Evolutionary conservation across 2,888 invertebrate genomes (phyloP), one percentile per base, ranked within the genome.

Genomic region (Myopa testacea): DNA sequence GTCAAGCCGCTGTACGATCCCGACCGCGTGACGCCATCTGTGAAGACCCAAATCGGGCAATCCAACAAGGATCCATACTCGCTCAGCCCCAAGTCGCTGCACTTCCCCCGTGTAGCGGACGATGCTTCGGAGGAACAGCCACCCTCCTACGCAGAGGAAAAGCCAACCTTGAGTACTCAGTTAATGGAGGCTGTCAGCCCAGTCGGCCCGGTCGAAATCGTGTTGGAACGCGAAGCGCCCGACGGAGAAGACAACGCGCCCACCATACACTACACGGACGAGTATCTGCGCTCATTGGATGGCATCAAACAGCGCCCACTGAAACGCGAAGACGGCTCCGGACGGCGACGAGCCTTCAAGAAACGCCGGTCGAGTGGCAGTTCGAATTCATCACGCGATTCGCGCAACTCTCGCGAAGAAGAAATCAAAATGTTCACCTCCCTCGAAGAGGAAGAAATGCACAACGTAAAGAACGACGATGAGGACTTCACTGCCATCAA

Each of bases 401-500:
- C 92, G 77, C 91, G 91, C 79, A 91, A 92, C 79, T 92, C 92
- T 45, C 92, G 92, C 77, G 92, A 93, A 82, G 92, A 93, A 85
- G 93, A 93, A 86, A 87, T 93, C 58, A 91, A 91, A 88, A 91
- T 92, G 90, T 92, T 93, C 83, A 92, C 93, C 81, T 92, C 93
- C 75, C 90, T 93, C 82, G 93, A 93, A 86, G 92, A 92, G 86
- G 91, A 92, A 80, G 93, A 93, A 85, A 90, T 91, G 81, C 89
- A 90, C 82, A 88, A 88, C 84, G 79, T 67, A 58, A 76, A 78
- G 1, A 85, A 84, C n/a, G 85, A 84, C 4, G 85, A 86, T 50
- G 82, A 82, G 0, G 86, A 88, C 34, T 89, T 85, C 78, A 85
- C 84, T 34, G 85, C 88, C 16, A 88, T 90, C 34, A 87, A 85